These are phyloP conservation scores for Andrena trimmerana DNA, from an alignment of 2,888 invertebrate genomes.

Conservation along the genomic window DNA sequence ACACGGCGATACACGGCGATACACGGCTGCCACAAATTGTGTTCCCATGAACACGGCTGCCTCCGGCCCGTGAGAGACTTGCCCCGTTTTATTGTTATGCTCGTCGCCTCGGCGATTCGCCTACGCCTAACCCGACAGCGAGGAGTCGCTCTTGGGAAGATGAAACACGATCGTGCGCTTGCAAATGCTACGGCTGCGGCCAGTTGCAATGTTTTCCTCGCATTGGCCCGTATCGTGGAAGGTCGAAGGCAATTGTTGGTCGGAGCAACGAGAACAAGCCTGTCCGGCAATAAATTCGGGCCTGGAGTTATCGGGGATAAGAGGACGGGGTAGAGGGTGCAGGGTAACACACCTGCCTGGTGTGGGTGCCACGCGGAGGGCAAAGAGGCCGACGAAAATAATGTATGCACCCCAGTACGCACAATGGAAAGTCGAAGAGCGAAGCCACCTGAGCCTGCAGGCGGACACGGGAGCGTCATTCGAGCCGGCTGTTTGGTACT, in stretches of 20 bases:
- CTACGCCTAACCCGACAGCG: not conserved
- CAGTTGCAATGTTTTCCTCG: not conserved
- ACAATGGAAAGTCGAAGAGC: conserved; percentile 77
- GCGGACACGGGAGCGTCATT: conserved; percentile 77
- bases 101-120: conserved; percentile 44
- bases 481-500: conserved; percentile 79
- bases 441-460: conserved; percentile 84
- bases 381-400: conserved; percentile 78
- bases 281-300: conserved; percentile 78
- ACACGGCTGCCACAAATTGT: conserved; percentile 63
- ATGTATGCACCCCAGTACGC: conserved; percentile 84
- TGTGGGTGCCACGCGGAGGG: conserved; percentile 80
- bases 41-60: conserved; percentile 69
- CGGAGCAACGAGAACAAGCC: conserved; percentile 42
- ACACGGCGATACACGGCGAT: conserved; percentile 52
- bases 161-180: not conserved
- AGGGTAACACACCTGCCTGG: conserved; percentile 81
- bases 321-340: conserved; percentile 60
- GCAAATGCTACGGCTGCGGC: not conserved
- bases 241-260: conserved; percentile 37
- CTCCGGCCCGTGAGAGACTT: conserved; percentile 61
- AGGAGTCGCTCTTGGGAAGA: not conserved
- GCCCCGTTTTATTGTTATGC: conserved; percentile 46
- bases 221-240: conserved; percentile 36
- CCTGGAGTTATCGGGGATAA: conserved; percentile 49